Conservation (phyloP, 2,888 invertebrate genomes). For the Ormyrus nitidulus region DNA sequence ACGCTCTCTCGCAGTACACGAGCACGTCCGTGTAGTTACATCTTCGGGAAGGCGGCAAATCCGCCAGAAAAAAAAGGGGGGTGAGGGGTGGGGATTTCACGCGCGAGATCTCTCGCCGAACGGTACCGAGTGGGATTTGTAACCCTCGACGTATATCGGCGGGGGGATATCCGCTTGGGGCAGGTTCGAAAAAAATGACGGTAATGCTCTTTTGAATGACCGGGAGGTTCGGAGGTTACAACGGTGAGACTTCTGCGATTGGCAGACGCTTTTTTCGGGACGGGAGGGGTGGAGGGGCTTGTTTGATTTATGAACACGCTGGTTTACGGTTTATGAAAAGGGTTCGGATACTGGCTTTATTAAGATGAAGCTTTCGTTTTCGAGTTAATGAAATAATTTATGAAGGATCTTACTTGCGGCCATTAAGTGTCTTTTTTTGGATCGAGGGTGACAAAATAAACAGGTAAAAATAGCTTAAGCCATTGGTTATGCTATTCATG, state of each 20-base stretch:
- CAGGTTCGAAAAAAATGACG: not conserved
- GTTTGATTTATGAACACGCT: not conserved
- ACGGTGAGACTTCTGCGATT: not conserved
- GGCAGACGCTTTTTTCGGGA: too few species aligned
- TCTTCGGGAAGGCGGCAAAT: constrained; percentile 11
- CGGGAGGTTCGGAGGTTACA: not conserved
- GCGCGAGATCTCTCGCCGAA: constrained; percentile 7
- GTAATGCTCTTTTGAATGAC: constrained; percentile 50
- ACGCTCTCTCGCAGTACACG: not conserved
- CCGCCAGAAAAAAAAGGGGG: not conserved
- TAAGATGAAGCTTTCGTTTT: too few species aligned
- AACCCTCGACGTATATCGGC: constrained; percentile 9
- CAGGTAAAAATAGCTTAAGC: too few species aligned
- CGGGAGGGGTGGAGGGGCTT: too few species aligned
- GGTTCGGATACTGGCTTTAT: not conserved
- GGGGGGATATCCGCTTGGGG: not conserved
- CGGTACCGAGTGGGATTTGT: constrained; percentile 21
- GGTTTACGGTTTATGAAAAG: too few species aligned
- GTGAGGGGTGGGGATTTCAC: constrained; percentile 24
- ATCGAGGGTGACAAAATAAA: too few species aligned
- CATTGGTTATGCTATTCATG: too few species aligned
- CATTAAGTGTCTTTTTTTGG: too few species aligned
- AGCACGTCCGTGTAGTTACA: not conserved
- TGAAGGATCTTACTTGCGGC: too few species aligned
- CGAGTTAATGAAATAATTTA: too few species aligned